Conservation (phyloP, 2,888 invertebrate genomes). For the Trichacis sp. region DNA sequence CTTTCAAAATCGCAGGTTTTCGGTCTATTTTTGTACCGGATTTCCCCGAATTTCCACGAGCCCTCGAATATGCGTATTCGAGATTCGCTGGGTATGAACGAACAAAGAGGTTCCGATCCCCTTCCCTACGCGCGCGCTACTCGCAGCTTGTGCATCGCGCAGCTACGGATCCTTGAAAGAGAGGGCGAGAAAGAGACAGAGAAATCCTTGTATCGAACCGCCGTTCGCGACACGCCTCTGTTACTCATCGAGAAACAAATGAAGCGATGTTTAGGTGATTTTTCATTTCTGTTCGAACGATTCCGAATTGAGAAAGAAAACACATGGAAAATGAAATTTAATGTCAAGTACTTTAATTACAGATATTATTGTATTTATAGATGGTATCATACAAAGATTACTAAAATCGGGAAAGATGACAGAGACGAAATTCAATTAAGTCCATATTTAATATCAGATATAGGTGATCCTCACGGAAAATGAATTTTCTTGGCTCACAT, state of each 20-base stretch:
- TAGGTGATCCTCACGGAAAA: no score
- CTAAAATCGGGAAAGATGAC: no score
- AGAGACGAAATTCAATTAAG: no score
- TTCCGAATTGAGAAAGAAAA: no score
- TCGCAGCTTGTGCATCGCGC: conserved; percentile 10
- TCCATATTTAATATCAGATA: no score
- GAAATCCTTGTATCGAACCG: conserved; percentile 38
- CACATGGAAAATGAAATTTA: no score
- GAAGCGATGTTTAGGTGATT: no score
- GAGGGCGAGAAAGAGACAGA: conserved; percentile 29
- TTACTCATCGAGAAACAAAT: conserved; percentile 20
- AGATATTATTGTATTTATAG: no score
- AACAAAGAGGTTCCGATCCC: conserved; percentile 46
- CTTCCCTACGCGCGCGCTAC: not conserved
- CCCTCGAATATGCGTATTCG: conserved; percentile 26
- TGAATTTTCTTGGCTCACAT: no score
- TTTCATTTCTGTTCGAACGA: no score
- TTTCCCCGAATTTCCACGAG: conserved; percentile 21
- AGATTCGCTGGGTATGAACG: conserved; percentile 34
- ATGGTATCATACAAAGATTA: no score
- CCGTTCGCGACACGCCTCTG: conserved; percentile 24
- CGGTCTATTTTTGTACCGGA: not conserved
- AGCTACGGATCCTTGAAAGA: conserved; percentile 23
- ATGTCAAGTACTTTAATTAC: no score
- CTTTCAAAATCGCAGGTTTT: conserved; percentile 9